Conservation (phyloP, 2,888 invertebrate genomes). For the Mylabris sibirica region DNA sequence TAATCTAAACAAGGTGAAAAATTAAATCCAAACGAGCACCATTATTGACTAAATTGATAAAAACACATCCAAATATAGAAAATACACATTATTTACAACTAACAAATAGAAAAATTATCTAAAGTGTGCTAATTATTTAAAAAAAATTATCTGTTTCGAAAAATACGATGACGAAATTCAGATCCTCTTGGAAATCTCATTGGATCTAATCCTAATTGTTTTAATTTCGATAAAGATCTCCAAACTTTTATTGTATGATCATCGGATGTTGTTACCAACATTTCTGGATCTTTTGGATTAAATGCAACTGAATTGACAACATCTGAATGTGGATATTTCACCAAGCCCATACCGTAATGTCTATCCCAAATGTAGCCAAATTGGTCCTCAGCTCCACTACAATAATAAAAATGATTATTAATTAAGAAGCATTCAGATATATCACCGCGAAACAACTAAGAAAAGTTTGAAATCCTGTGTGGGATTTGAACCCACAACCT, state of each 20-base stretch:
- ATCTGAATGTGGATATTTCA: conserved; percentile 77
- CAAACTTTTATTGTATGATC: conserved; percentile 78
- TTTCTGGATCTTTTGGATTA: conserved; percentile 80
- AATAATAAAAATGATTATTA: too few species aligned
- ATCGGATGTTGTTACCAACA: conserved; percentile 84
- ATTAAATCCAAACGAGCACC: neutral
- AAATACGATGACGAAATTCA: conserved; percentile 54
- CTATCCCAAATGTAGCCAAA: conserved; percentile 87
- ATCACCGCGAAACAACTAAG: too few species aligned
- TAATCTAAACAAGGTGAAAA: neutral
- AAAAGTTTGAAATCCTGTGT: too few species aligned
- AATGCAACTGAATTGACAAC: conserved; percentile 88
- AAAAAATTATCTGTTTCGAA: conserved; percentile 27
- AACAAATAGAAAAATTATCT: neutral
- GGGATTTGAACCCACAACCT: too few species aligned
- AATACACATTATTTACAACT: neutral
- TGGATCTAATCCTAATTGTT: conserved; percentile 60
- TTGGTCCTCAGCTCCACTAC: conserved; percentile 83
- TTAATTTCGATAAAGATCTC: conserved; percentile 63
- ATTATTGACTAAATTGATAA: neutral
- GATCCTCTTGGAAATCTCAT: conserved; percentile 57
- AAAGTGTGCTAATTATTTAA: neutral
- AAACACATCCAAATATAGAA: neutral
- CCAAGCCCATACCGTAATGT: conserved; percentile 80
- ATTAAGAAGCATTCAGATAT: too few species aligned